Base-by-base conservation (phyloP, 2,797 vertebrate species). In the Amblyopsis hoosieri region DNA sequence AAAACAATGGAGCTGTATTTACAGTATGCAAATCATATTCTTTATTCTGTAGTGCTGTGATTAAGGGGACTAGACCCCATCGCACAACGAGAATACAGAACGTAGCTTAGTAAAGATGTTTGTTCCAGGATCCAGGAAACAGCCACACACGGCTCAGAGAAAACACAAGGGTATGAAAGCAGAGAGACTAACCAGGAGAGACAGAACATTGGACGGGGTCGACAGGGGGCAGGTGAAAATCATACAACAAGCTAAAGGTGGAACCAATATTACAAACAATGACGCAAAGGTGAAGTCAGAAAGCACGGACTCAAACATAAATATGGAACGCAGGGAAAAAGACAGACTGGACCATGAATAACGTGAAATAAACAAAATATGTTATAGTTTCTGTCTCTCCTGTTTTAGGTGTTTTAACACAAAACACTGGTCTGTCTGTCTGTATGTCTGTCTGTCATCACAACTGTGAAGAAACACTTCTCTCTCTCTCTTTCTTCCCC, bases 391-490 rank as follows among this genome's bases (percentile, higher is more conserved):
- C 1, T 31, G 13, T 68, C 63, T 72, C 52, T 42, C 45, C 12
- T 45, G 45, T 74, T 61, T 85, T 78, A 74, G 73, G 57, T 29
- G 29, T 46, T 72, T 72, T 66, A 71, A 57, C 63, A 29, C 63
- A 64, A 49, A 74, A 76, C 42, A 62, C 17, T 0, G 2, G 72
- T n/a, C 19, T 57, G 54, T 67, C 45, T 59, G 29, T 66, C 46
- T 60, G 61, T 51, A 53, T 37, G 15, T 48, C 8, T 52, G 45
- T 47, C 51, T 60, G 13, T 59, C 19, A 4, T 14, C 31, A 68
- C 46, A 17, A 23, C 64, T 12, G 0, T 23, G 15, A 65, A 58
- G 52, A 31, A 62, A 37, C n/a, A 45, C 12, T 67, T 11, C 6
- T 10, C 10, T 10, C 1, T 29, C 57, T 4, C 19, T 13, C 57